Evolutionary conservation across 2,797 vertebrate species (phyloP), one percentile per base, ranked within the genome.

Genomic region (Benthosema pterotum): DNA sequence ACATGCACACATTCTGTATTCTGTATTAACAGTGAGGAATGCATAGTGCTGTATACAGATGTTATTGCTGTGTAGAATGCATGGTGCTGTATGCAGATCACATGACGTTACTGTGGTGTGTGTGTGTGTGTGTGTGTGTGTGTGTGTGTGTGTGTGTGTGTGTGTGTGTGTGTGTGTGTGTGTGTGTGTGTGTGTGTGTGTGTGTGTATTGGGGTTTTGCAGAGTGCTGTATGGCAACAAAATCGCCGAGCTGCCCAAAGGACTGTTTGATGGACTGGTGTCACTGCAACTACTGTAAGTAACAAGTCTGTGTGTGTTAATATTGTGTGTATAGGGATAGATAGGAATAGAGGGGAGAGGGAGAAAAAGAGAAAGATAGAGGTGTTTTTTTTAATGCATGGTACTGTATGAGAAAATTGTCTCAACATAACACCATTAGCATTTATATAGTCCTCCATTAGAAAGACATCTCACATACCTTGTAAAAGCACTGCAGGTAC

Each of bases 161-260:
- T 28, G 28, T 28, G 28, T 28, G 28, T 28, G 28, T 28, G 28
- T 28, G 28, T 28, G 28, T 28, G 28, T 5, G 28, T 28, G 28
- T 5, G 28, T 28, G 28, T 28, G 28, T 5, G 28, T 28, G 28
- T 28, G 28, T 5, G 28, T 28, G 28, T 28, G 28, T 5, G 61
- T 83, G 54, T 53, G 88, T 86, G 82, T 83, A 59, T 88, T 67
- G 60, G 16, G 56, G 12, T 13, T 22, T n/a, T 67, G 72, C 93
- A 99, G 97, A 89, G 97, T 99, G 43, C 92, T 99, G 48, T 99
- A 99, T 53, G 97, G 97, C 80, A 99, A 99, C 93, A 99, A 99
- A 92, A 98, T 99, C 88, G 93, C 96, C 0, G 97, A 99, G 89
- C 94, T 99, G 79, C 94, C 97, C 82, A 98, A 98, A 84, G 97